These are phyloP conservation scores for Meliscaeva auricollis DNA, from an alignment of 2,888 invertebrate species.

Conservation along the genomic window DNA sequence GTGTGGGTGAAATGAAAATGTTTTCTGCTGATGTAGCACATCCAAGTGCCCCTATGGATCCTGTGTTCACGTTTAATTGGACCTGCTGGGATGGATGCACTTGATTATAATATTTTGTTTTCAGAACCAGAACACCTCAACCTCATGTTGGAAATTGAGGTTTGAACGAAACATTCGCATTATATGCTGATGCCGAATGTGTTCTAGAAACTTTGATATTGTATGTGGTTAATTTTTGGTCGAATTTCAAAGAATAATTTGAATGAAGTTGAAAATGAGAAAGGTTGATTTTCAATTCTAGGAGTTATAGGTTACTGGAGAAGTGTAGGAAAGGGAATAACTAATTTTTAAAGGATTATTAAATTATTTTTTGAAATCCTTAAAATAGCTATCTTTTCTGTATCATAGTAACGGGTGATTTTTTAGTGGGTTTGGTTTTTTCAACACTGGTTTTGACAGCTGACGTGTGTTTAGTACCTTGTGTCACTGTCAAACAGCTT, in stretches of 20 bases:
- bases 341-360: no score
- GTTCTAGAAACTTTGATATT: background rate
- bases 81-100: slow-evolving; percentile 36
- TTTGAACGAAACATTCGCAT: slow-evolving; percentile 6
- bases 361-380: no score
- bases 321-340: no score
- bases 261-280: background rate
- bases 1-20: slow-evolving; percentile 33
- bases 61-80: slow-evolving; percentile 39
- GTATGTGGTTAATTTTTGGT: background rate
- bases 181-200: background rate
- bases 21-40: slow-evolving; percentile 17
- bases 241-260: background rate
- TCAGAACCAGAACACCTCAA: no score
- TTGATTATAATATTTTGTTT: slow-evolving; percentile 22
- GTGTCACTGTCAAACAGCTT: no score
- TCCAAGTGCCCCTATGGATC: background rate
- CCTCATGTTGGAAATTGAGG: slow-evolving; percentile 20
- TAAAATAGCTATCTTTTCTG: no score
- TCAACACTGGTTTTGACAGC: no score
- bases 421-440: no score
- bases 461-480: no score
- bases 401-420: no score
- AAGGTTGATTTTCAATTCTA: no score
- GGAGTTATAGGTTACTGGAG: no score